These are phyloP conservation scores for Numenius phaeopus DNA, from an alignment of 2,797 vertebrate genomes.

Conservation along the genomic window DNA sequence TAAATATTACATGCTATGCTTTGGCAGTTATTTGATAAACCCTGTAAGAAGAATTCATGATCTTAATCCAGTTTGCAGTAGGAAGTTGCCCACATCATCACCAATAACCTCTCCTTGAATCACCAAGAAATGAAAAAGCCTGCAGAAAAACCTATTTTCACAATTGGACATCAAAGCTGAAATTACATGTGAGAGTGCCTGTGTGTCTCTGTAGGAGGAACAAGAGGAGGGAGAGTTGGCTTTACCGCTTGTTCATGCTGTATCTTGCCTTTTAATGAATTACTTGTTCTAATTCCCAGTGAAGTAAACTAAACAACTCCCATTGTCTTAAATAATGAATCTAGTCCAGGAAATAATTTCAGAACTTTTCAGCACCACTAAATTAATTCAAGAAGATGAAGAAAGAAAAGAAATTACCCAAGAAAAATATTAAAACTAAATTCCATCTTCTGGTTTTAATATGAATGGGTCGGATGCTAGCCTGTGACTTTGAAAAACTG, in stretches of 20 bases:
- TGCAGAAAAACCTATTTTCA: not conserved
- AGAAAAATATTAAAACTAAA: slow-evolving; percentile 1
- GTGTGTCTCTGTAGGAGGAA: not conserved
- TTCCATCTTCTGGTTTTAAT: slow-evolving; percentile 21
- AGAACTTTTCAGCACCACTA: slow-evolving; percentile 49
- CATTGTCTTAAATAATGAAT: slow-evolving; percentile 45
- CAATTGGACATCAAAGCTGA: not conserved
- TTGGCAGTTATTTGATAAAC: not conserved
- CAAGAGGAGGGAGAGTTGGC: not conserved
- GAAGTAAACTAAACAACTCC: slow-evolving; percentile 45
- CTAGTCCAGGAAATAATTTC: slow-evolving; percentile 30
- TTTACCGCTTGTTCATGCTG: not conserved
- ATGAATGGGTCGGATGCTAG: not conserved
- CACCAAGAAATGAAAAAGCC: not conserved
- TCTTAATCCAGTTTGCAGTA: not conserved
- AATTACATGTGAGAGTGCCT: not conserved
- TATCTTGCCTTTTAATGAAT: slow-evolving; percentile 23
- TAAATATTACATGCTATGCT: not conserved
- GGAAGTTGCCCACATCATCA: not conserved
- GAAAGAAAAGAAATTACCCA: not conserved
- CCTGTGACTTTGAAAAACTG: not conserved
- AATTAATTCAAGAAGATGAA: slow-evolving; percentile 44
- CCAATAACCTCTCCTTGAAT: not conserved
- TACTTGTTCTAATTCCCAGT: slow-evolving; percentile 1
- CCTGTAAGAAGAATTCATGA: not conserved